Conservation (phyloP, 2,797 vertebrate genomes). For the Carapus acus region DNA sequence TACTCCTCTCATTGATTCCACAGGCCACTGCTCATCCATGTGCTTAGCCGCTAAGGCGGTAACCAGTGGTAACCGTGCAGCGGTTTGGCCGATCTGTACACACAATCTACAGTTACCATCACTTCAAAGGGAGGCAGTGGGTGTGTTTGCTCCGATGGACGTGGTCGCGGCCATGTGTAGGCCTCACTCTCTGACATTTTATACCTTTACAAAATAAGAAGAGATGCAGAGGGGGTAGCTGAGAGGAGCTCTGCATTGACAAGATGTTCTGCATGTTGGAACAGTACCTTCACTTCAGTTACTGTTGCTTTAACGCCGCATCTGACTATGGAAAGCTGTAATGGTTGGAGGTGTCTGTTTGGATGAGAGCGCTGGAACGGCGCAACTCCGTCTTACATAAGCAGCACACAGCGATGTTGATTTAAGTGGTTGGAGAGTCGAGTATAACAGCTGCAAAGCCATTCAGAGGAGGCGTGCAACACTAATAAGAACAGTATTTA, state of each 20-base stretch:
- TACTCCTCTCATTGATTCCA: constrained; percentile 30
- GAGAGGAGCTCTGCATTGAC: not conserved
- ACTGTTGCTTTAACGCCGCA: not conserved
- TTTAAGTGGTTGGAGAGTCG: not conserved
- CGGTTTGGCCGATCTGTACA: constrained; percentile 36
- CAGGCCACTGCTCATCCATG: constrained; percentile 24
- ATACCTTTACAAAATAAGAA: constrained; percentile 16
- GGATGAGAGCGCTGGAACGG: not conserved
- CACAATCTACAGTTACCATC: constrained; percentile 42
- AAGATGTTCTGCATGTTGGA: not conserved
- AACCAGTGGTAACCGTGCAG: constrained; percentile 49
- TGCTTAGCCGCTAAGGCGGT: constrained; percentile 50
- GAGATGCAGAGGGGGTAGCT: not conserved
- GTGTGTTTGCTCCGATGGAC: constrained; percentile 30
- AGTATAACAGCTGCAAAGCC: not conserved
- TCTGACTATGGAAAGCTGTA: not conserved
- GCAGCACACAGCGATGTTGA: constrained; percentile 2
- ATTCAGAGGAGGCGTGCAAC: not conserved
- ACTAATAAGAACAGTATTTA: not conserved
- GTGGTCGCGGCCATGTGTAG: constrained; percentile 20
- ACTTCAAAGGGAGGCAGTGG: constrained; percentile 36
- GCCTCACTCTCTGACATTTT: constrained; percentile 26
- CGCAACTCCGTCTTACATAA: not conserved
- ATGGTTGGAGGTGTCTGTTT: not conserved
- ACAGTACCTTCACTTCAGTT: not conserved